Evolutionary conservation across 2,797 vertebrate species (phyloP).

Genomic region (Xiphophorus birchmanni): DNA sequence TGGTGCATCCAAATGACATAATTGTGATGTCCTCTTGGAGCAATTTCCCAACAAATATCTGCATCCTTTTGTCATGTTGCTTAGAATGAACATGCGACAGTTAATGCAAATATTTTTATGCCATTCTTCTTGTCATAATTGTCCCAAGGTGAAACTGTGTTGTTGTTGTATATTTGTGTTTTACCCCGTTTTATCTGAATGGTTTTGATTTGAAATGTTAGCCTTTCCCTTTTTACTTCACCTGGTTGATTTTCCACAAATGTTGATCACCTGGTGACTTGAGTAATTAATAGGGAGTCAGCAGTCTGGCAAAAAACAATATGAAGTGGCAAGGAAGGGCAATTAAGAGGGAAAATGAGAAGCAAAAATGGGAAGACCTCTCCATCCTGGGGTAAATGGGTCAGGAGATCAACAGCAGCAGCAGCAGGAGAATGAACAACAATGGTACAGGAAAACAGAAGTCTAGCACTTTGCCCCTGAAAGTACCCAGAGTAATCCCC

Average conservation of each 20-base stretch:
- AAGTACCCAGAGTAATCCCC: neutral
- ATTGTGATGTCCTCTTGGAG: constrained; percentile 63
- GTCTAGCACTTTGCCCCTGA: neutral
- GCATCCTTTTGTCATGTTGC: constrained; percentile 41
- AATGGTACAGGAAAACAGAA: neutral
- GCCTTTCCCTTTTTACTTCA: neutral
- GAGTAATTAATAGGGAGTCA: too few species aligned
- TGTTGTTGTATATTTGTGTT: neutral
- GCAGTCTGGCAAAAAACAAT: too few species aligned
- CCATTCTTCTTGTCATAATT: neutral
- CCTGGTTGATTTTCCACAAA: neutral
- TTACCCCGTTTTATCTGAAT: neutral
- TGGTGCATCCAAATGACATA: constrained; percentile 69
- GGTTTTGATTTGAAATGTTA: neutral
- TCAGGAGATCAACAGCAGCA: neutral
- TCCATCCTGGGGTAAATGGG: neutral
- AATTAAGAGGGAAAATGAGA: neutral
- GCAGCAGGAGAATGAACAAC: neutral
- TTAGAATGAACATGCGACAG: neutral
- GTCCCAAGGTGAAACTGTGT: neutral
- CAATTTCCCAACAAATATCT: constrained; percentile 71
- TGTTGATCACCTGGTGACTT: neutral
- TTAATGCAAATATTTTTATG: neutral
- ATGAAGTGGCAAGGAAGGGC: too few species aligned
- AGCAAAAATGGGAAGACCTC: neutral